Conservation (phyloP, 2,797 vertebrate genomes). For the Meda fulgida region DNA sequence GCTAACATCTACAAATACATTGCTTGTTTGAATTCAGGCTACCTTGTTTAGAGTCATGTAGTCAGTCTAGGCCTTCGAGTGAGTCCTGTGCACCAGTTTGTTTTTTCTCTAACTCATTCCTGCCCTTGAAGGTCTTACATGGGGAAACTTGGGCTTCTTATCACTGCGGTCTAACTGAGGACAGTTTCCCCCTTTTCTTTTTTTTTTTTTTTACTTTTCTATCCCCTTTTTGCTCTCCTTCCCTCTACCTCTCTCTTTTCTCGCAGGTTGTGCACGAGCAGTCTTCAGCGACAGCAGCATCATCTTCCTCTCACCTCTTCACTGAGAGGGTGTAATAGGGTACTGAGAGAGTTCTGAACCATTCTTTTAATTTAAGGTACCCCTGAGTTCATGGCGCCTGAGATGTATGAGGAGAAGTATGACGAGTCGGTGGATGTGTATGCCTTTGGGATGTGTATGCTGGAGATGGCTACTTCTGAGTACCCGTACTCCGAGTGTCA, state of each 20-base stretch:
- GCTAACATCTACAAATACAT: slow-evolving; percentile 22
- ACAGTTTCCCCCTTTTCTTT: slow-evolving; percentile 82
- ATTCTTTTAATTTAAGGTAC: slow-evolving; percentile 99
- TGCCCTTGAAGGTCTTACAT: slow-evolving; percentile 86
- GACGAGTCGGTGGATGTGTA: slow-evolving; percentile 99
- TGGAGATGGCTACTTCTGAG: slow-evolving; percentile 99
- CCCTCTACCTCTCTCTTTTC: slow-evolving; percentile 67
- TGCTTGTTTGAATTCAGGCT: slow-evolving; percentile 6
- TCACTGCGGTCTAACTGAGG: slow-evolving; percentile 89
- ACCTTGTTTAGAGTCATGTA: slow-evolving; percentile 60
- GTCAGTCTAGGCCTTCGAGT: slow-evolving; percentile 65
- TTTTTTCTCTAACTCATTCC: slow-evolving; percentile 50
- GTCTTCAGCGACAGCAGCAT: slow-evolving; percentile 76
- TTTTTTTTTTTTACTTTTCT: slow-evolving; percentile 64
- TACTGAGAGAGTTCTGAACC: slow-evolving; percentile 93
- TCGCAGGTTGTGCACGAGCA: slow-evolving; percentile 75
- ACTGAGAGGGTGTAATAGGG: slow-evolving; percentile 78
- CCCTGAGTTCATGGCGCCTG: slow-evolving; percentile 99
- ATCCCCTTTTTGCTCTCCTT: slow-evolving; percentile 68
- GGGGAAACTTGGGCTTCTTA: slow-evolving; percentile 83
- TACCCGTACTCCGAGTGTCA: slow-evolving; percentile 99
- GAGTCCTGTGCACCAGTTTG: slow-evolving; percentile 78
- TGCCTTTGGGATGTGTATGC: slow-evolving; percentile 99
- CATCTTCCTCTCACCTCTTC: slow-evolving; percentile 81
- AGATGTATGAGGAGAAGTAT: slow-evolving; percentile 99